These are phyloP conservation scores for Dromiciops gliroides DNA, from an alignment of 2,113 vertebrate genomes.

Conservation along the genomic window DNA sequence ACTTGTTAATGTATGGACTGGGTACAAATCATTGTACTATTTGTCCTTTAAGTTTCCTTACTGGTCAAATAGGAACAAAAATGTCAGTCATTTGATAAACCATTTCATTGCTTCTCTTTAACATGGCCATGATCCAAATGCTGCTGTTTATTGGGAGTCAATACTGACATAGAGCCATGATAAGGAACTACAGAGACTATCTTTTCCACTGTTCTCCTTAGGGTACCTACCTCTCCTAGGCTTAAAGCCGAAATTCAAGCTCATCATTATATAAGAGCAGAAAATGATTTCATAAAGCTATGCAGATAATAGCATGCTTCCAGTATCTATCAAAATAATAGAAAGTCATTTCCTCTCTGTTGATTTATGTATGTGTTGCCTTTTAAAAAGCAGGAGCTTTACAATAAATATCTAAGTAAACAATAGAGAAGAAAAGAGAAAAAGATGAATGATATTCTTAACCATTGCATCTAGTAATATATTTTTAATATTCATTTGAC, in stretches of 20 bases:
- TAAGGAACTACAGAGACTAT: background rate
- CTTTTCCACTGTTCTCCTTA: background rate
- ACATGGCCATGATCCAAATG: too few species aligned
- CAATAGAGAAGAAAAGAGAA: background rate
- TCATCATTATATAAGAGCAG: background rate
- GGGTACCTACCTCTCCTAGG: background rate
- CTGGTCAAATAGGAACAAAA: background rate
- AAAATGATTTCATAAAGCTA: background rate
- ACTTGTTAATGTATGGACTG: too few species aligned
- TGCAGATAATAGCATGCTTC: background rate
- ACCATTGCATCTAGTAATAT: background rate
- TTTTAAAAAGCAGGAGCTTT: background rate
- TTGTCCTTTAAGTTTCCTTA: background rate
- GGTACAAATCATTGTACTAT: background rate
- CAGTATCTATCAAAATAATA: background rate
- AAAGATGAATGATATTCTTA: background rate
- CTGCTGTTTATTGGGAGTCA: too few species aligned
- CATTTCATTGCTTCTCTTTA: too few species aligned
- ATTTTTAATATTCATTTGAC: background rate
- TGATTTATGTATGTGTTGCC: constrained; percentile 9
- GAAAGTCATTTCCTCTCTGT: background rate
- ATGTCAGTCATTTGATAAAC: too few species aligned
- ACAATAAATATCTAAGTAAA: background rate
- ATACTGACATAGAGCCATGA: background rate
- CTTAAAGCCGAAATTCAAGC: background rate